These are phyloP conservation scores for Acrobasis consociella DNA, from an alignment of 2,888 invertebrate species.

Conservation along the genomic window DNA sequence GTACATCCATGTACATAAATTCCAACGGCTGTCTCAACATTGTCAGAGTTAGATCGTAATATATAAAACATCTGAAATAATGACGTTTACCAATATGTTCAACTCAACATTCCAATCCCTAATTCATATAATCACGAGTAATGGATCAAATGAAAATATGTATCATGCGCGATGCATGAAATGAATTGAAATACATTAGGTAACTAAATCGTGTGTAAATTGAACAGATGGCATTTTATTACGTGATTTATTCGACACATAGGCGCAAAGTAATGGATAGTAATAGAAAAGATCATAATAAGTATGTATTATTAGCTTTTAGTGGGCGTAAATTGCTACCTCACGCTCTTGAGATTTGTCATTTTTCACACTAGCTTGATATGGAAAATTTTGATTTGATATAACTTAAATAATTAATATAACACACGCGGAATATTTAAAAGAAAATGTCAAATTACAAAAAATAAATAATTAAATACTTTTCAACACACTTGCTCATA, in stretches of 20 bases:
- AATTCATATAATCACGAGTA: neutral
- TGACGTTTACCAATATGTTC: neutral
- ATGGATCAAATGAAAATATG: conserved; percentile 3
- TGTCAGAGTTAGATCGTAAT: conserved; percentile 6
- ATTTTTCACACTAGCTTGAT: neutral
- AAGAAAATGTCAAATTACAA: no score
- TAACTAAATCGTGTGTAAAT: neutral
- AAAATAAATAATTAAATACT: no score
- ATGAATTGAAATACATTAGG: neutral
- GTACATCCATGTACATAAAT: no score
- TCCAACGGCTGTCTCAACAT: no score
- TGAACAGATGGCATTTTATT: neutral
- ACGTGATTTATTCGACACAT: conserved; percentile 7
- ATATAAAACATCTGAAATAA: conserved; percentile 18
- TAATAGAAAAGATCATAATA: no score
- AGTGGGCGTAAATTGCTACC: neutral
- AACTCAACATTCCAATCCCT: conserved; percentile 4
- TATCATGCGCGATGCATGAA: neutral
- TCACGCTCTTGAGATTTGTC: neutral
- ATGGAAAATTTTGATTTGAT: no score
- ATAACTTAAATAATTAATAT: no score
- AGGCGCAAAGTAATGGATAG: neutral
- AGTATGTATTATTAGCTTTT: no score
- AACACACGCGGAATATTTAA: no score
- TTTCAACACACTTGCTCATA: no score